Evolutionary conservation across 2,888 invertebrate species (phyloP), one percentile per base, ranked within the genome.

Genomic region (Sphaeridia pumilis): DNA sequence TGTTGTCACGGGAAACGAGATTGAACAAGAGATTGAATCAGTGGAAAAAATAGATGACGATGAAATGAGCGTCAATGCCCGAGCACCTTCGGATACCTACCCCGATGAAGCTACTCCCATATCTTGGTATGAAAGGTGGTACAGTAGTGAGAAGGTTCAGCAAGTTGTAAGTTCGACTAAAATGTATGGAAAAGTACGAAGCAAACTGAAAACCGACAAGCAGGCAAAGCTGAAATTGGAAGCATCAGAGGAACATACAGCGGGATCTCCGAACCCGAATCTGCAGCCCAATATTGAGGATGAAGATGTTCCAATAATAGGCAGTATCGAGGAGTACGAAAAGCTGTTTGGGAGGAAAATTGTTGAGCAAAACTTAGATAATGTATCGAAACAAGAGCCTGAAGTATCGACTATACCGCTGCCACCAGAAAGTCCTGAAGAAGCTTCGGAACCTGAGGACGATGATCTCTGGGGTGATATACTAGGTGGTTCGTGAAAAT

Each of bases 71-170:
- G 31, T 21, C 4, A 34, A 28, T 46, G 46, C 46, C 4, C 31
- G 31, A 4, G 28, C 46, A 2, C 4, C 21, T 5, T n/a, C 28
- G 2, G 46, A 52, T 20, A n/a, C n/a, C n/a, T 48, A 48, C 36
- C 54, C 44, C 28, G 58, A 56, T 12, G 52, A 58, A 22, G 53
- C 56, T 10, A 59, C 53, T n/a, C 64, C 64, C 4, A 36, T 60
- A 1, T 66, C 66, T 2, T 67, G 67, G 67, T 65, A 65, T 36
- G 64, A 65, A 46, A 49, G 67, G 34, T 67, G 67, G 67, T 63
- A 65, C 35, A 58, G 64, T 43, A 63, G 62, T 43, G 64, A 65
- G 53, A 65, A 63, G 42, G 66, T 67, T 27, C 66, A 66, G 26
- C 63, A 64, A 34, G 65, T 67, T 2, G 65, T 64, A n/a, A 64